Evolutionary conservation across 2,888 invertebrate species (phyloP).

Genomic region (Heteropelma amictum): DNA sequence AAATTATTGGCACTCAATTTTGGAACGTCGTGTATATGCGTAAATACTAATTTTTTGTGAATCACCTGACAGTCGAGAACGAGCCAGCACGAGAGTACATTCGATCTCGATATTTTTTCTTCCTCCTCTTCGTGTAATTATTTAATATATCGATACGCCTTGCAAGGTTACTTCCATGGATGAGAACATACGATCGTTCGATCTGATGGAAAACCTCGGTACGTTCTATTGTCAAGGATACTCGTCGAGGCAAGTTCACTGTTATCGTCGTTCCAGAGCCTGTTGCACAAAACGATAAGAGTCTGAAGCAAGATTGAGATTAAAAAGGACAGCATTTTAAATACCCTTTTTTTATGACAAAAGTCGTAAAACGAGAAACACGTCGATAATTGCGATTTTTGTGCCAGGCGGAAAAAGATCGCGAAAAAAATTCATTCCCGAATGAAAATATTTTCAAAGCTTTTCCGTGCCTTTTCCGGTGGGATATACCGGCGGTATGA

Average conservation of each 20-base stretch:
- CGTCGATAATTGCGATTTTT: no score
- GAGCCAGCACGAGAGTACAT: not conserved
- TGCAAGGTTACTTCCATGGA: not conserved
- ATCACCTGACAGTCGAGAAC: not conserved
- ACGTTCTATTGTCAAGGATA: constrained; percentile 41
- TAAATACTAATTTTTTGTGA: not conserved
- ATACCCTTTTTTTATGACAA: not conserved
- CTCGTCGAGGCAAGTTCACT: constrained; percentile 10
- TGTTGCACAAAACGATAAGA: not conserved
- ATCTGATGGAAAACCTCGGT: constrained; percentile 22
- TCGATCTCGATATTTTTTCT: not conserved
- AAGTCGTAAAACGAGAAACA: no score
- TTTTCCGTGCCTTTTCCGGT: no score
- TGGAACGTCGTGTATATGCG: no score
- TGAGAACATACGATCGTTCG: constrained; percentile 8
- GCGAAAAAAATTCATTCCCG: not conserved
- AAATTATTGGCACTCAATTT: no score
- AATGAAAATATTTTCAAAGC: not conserved
- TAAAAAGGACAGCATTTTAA: no score
- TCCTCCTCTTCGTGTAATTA: not conserved
- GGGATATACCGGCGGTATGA: no score
- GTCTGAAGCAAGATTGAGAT: no score
- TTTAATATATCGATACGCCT: not conserved
- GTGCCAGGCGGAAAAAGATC: no score
- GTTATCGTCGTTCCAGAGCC: not conserved